Evolutionary conservation across 2,888 invertebrate genomes (phyloP), one percentile per base, ranked within the genome.

Genomic region (Heliconius ethilla): DNA sequence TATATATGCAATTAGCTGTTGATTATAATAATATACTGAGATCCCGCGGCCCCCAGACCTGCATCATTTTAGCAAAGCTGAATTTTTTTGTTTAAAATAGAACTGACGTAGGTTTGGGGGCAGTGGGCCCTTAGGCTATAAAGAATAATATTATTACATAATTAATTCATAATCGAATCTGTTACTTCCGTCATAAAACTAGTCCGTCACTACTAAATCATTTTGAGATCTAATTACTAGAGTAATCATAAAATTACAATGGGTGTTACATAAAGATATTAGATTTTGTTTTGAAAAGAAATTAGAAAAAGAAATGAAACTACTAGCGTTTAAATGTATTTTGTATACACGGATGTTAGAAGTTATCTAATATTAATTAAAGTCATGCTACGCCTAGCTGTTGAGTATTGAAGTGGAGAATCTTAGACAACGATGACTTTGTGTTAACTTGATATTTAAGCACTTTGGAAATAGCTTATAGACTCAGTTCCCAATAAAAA

Each of bases 351-450:
- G 69, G 69, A 40, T 69, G 69, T 69, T 69, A 9, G 40, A 25
- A 25, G 40, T 69, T 69, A 45, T 45, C n/a, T 69, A 69, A 69
- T 45, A 15, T 15, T 69, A 40, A 40, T 67, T 40, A 67, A 67
- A 67, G 11, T 67, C n/a, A n/a, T 37, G 67, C 37, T 7, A 67
- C n/a, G 67, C n/a, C 67, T 67, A 40, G 6, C n/a, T 13, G 37
- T 6, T n/a, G 59, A 10, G 40, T 45, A 2, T 45, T 29, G 29
- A 65, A 65, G 67, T 67, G 37, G 67, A 37, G 66, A 66, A 37
- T 66, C 37, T 25, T 62, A 25, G 22, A 37, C 66, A 7, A 37
- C 37, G 5, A 66, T 11, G 66, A 37, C 37, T 37, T 4, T 18
- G 3, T 67, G 2, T 11, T n/a, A n/a, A 13, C 7, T n/a, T 40